Base-by-base conservation (phyloP, 1,140 invertebrate species). In the Pseudomyrmex cubaensis region DNA sequence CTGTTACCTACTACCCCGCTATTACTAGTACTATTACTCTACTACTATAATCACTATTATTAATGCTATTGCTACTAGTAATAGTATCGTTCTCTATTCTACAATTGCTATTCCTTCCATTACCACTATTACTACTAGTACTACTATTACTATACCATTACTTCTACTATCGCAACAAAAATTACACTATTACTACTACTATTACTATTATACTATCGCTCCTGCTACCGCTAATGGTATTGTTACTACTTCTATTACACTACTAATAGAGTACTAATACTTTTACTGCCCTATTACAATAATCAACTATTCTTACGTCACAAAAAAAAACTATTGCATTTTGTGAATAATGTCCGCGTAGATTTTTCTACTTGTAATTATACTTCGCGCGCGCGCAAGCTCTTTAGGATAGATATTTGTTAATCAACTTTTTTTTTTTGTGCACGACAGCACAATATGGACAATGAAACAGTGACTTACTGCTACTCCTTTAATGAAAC, bases 81-180 rank as follows among this genome's bases (percentile, higher is more conserved):
- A 50, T 77, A 67, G 48, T 77, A 67, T 77, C 17, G 35, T 35
- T 35, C 35, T 35, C 35, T 35, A 35, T 35, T 35, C 35, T 35
- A 35, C 35, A 35, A 35, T 35, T 35, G 22, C 35, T 69, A 78
- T 17, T 35, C 12, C 35, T 35, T 20, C 61, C 70, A 61, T 54
- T 80, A 61, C 61, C 54, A 22, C 66, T 80, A 80, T 72, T 78
- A 17, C 64, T 78, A 57, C 64, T 66, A 70, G 48, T 78, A 70
- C 20, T 20, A n/a, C 74, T 77, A 67, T 67, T 67, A 63, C 59
- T 63, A 57, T 17, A 63, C 13, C 15, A 63, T 17, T 44, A 63
- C 3, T n/a, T 20, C 61, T 63, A 35, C 25, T 63, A 63, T 63
- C 8, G 35, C 35, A 35, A 35, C 35, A 35, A 35, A 35, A 35